Conservation (phyloP, 1,140 invertebrate genomes). For the Pteromalus puparum region DNA sequence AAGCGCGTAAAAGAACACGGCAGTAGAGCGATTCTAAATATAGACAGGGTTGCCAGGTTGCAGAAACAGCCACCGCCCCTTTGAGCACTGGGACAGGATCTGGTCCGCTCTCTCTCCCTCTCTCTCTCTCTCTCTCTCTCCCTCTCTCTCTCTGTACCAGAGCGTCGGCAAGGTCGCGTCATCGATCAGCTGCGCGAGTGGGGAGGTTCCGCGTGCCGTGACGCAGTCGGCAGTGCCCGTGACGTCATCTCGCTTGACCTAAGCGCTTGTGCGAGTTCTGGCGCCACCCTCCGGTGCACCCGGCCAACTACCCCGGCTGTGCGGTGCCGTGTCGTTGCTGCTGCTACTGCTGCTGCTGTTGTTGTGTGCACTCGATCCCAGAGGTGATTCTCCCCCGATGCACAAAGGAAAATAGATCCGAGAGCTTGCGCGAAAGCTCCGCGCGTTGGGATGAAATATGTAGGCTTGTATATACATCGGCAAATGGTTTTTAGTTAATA, state of each 20-base stretch:
- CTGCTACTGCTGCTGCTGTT: neutral
- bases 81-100: constrained; percentile 66
- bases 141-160: neutral
- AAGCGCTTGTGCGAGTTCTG: constrained; percentile 60
- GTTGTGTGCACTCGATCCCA: neutral
- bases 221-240: constrained; percentile 66
- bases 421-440: neutral
- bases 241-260: constrained; percentile 71
- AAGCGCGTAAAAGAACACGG: constrained; percentile 50
- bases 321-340: neutral
- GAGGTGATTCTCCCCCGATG: neutral
- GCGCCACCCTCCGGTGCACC: constrained; percentile 46
- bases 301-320: constrained; percentile 18
- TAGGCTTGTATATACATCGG: neutral
- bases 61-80: constrained; percentile 75
- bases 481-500: neutral
- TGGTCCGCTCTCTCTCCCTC: constrained; percentile 52
- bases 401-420: constrained; percentile 5
- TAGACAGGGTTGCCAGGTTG: constrained; percentile 75
- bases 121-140: neutral
- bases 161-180: constrained; percentile 72
- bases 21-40: constrained; percentile 72
- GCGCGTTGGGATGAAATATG: neutral
- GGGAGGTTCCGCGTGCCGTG: constrained; percentile 58
- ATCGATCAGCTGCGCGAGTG: constrained; percentile 69